phyloP scores from a whole-genome alignment of 2,113 vertebrate genomes.

The Prunella himalayana region DNA sequence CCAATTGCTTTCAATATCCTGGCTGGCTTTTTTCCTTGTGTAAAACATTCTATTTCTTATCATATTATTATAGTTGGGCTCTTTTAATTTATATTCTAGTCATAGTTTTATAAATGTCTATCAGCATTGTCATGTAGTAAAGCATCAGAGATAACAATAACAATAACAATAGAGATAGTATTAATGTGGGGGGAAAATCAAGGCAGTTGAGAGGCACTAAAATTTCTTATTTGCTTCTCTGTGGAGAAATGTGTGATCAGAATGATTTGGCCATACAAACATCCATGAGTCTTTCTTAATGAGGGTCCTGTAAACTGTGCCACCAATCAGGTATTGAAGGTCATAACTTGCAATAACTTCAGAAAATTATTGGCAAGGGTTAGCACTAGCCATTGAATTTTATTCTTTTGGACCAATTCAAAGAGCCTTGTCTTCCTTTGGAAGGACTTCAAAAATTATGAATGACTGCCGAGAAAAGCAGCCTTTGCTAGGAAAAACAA shows the following conservation, averaged over 20 bases:
- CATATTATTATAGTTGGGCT: background rate
- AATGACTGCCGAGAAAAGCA: conserved; percentile 5
- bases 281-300: background rate
- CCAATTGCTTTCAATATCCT: background rate
- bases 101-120: background rate
- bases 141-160: background rate
- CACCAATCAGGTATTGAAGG: background rate
- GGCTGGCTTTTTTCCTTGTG: no score
- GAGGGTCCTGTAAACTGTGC: background rate
- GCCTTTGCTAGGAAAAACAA: conserved; percentile 69
- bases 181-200: background rate
- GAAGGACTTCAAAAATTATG: conserved; percentile 17
- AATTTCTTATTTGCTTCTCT: background rate
- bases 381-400: background rate
- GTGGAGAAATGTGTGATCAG: background rate
- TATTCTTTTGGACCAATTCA: background rate
- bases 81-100: background rate
- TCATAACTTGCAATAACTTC: background rate
- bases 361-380: background rate
- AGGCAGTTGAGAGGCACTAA: background rate
- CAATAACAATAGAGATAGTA: background rate
- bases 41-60: background rate
- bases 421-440: conserved; percentile 10
- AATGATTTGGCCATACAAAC: background rate
- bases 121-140: background rate